Evolutionary conservation across 2,888 invertebrate genomes (phyloP).

Genomic region (Stramonita haemastoma): DNA sequence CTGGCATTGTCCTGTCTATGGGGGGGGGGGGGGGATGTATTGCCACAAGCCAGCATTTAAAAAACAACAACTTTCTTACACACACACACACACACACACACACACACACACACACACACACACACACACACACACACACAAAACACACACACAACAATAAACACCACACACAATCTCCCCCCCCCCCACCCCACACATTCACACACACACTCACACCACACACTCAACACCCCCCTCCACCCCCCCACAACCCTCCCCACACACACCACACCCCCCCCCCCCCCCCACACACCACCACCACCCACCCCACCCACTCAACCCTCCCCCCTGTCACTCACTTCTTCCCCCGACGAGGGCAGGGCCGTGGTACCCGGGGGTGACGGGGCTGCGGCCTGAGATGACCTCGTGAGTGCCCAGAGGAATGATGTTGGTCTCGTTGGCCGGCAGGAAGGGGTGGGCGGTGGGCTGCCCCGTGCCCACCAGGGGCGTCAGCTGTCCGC

Average conservation of each 20-base stretch:
- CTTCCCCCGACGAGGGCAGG: slow-evolving; percentile 38
- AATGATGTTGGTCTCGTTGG: slow-evolving; percentile 58
- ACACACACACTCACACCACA: too few species aligned
- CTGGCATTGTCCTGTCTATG: too few species aligned
- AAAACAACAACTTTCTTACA: too few species aligned
- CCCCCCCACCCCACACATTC: too few species aligned
- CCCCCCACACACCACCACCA: not conserved
- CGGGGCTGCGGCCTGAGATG: slow-evolving; percentile 56
- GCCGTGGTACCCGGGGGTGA: slow-evolving; percentile 19
- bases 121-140: too few species aligned
- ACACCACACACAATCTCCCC: too few species aligned
- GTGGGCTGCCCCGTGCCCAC: slow-evolving; percentile 52
- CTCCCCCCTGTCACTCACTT: slow-evolving; percentile 29
- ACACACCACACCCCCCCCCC: not conserved
- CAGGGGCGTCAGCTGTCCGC: slow-evolving; percentile 56
- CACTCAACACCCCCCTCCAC: too few species aligned
- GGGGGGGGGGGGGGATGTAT: too few species aligned
- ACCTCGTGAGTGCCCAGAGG: slow-evolving; percentile 64
- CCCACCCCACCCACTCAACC: not conserved
- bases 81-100: too few species aligned
- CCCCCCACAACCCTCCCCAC: not conserved
- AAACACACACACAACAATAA: too few species aligned
- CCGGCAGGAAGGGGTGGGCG: slow-evolving; percentile 54
- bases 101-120: too few species aligned
- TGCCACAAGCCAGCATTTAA: too few species aligned